Evolutionary conservation across 2,888 invertebrate genomes (phyloP).

Genomic region (Epirrita christyi): DNA sequence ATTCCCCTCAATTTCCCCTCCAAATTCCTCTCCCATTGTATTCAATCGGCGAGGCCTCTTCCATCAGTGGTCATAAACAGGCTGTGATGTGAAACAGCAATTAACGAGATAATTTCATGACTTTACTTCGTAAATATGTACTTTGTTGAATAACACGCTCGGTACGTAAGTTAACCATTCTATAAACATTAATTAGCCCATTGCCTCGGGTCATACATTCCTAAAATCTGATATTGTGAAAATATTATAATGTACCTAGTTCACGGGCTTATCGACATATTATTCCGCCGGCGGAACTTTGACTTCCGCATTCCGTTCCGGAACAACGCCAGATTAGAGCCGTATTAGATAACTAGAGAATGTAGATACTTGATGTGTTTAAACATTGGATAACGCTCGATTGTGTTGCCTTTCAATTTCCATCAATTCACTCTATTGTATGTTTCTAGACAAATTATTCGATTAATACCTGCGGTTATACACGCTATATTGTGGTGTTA

Average conservation of each 20-base stretch:
- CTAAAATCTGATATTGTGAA: slow-evolving; percentile 2
- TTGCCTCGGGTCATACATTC: slow-evolving; percentile 15
- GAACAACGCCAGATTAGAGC: slow-evolving; percentile 37
- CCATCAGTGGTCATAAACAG: too few relatives aligned
- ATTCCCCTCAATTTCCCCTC: too few relatives aligned
- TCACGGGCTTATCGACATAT: slow-evolving; percentile 32
- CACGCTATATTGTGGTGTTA: not conserved
- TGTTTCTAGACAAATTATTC: slow-evolving; percentile 10
- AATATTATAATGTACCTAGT: slow-evolving; percentile 8
- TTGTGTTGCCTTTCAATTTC: slow-evolving; percentile 8
- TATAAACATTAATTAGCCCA: slow-evolving; percentile 15
- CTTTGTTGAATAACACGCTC: slow-evolving; percentile 4
- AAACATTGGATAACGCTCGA: slow-evolving; percentile 13
- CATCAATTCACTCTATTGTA: slow-evolving; percentile 10
- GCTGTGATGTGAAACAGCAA: too few relatives aligned
- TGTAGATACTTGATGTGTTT: not conserved
- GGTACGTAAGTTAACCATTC: slow-evolving; percentile 1
- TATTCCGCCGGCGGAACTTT: slow-evolving; percentile 27
- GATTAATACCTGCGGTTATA: slow-evolving; percentile 13
- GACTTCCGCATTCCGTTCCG: slow-evolving; percentile 37
- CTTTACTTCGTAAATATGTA: slow-evolving; percentile 27
- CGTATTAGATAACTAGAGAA: slow-evolving; percentile 20
- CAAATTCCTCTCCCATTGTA: too few relatives aligned
- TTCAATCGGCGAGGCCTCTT: too few relatives aligned
- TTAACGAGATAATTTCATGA: slow-evolving; percentile 29